Base-by-base conservation (phyloP, 1,140 invertebrate genomes). In the Bombus waltoni region DNA sequence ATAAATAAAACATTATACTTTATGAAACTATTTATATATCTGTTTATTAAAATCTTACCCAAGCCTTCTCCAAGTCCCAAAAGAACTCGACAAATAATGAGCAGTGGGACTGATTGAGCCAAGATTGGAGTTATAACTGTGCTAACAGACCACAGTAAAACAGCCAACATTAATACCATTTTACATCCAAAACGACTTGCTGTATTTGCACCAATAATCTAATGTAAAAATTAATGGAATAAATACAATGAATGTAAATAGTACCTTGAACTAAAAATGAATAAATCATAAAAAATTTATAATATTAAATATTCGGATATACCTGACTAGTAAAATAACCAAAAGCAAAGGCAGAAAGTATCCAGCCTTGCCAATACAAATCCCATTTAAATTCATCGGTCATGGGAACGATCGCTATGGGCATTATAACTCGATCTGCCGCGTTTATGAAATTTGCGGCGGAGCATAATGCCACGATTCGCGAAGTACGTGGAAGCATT, bases 251-350 rank as follows among this genome's bases (percentile, higher is more conserved):
- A n/a, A 8, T 77, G 8, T 22, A 9, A 38, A 59, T 53, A n/a
- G 53, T 80, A 40, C 1, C 15, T 35, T 66, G 40, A 8, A 40
- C 28, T 59, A 42, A 65, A 53, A 65, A 32, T 22, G 22, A 11
- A 6, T 15, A 4, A 42, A 32, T 62, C 4, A 38, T 25, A 25
- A 22, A 5, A 59, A n/a, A 11, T 10, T 18, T 44, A n/a, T n/a
- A 72, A 40, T 40, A 59, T 32, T 28, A 44, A 40, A 88, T 73
- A 81, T 85, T 75, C 42, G 92, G 92, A n/a, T 44, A 73, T 93
- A 97, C 97, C 95, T 97, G 97, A 96, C 97, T 97, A 89, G 97
- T 97, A 90, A 98, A 97, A 92, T 98, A 98, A 66, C 97, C 97
- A 87, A 97, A 96, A 32, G 97, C 97, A 95, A 98, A 98, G 57